These are phyloP conservation scores for Nomada ruficornis DNA, from an alignment of 2,888 invertebrate species.

Conservation along the genomic window DNA sequence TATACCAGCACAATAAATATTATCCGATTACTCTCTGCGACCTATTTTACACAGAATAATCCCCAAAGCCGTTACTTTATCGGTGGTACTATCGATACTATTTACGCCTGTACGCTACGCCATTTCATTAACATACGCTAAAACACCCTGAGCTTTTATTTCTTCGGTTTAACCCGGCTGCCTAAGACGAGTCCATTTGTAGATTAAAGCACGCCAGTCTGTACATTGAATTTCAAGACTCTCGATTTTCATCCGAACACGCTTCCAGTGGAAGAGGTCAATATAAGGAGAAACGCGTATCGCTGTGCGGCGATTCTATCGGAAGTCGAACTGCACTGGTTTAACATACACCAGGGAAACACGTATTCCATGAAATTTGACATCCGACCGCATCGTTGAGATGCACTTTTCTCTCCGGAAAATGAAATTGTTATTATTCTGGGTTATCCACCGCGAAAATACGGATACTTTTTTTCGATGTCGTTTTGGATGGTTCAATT, in stretches of 20 bases:
- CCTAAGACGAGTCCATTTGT: not conserved
- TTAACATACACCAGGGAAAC: not conserved
- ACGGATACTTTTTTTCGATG: conserved; percentile 17
- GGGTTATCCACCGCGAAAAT: conserved; percentile 13
- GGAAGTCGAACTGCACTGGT: not conserved
- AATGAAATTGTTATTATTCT: conserved; percentile 29
- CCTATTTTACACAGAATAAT: not conserved
- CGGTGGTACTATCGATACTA: not conserved
- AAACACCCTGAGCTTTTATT: not conserved
- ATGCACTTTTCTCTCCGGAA: not conserved
- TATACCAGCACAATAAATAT: not conserved
- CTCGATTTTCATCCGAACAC: not conserved
- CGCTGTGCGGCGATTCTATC: not conserved
- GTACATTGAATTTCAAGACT: not conserved
- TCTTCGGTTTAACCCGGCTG: not conserved
- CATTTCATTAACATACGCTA: not conserved
- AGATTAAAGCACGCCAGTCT: not conserved
- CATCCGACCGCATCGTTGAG: not conserved
- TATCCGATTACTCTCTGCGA: too few relatives aligned
- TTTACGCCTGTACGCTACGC: not conserved
- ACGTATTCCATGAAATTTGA: not conserved
- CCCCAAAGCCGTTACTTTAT: too few relatives aligned
- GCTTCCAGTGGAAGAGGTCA: conserved; percentile 14
- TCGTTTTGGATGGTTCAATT: conserved; percentile 63
- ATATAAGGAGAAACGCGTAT: not conserved